A percentile compares a stretch with the other conserved stretches of the same genome.
phyloP scores from a whole-genome alignment of 1,140 invertebrate species.

The Tetramorium parvispinum region DNA sequence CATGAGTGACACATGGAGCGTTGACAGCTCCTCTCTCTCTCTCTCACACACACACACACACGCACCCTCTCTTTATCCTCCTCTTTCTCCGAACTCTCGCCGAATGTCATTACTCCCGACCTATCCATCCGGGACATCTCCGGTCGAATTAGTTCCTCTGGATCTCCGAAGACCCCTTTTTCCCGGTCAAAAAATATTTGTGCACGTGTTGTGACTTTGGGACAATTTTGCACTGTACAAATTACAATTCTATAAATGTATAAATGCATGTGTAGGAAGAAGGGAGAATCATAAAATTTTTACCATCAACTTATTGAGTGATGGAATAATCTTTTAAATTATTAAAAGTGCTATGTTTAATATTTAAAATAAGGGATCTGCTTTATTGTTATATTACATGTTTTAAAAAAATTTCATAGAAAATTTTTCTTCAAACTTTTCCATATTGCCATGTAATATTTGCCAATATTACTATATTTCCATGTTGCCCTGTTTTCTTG shows the following conservation, averaged over 20 bases:
- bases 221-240: background rate
- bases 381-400: no score
- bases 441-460: no score
- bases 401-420: no score
- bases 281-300: no score
- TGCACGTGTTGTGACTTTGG: background rate
- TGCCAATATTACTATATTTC: no score
- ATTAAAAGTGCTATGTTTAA: no score
- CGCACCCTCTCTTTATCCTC: background rate
- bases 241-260: background rate
- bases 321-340: no score
- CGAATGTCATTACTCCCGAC: constrained; percentile 71
- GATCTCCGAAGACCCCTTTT: constrained; percentile 4
- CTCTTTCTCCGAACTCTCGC: constrained; percentile 38
- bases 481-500: no score
- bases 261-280: background rate
- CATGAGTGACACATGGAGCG: constrained; percentile 74
- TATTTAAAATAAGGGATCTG: no score
- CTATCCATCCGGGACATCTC: constrained; percentile 68
- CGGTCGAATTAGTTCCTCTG: constrained; percentile 50
- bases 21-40: constrained; percentile 67
- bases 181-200: background rate
- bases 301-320: no score
- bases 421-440: no score
- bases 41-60: no score